Evolutionary conservation across 2,888 invertebrate genomes (phyloP).

Genomic region (Athalia rosae): DNA sequence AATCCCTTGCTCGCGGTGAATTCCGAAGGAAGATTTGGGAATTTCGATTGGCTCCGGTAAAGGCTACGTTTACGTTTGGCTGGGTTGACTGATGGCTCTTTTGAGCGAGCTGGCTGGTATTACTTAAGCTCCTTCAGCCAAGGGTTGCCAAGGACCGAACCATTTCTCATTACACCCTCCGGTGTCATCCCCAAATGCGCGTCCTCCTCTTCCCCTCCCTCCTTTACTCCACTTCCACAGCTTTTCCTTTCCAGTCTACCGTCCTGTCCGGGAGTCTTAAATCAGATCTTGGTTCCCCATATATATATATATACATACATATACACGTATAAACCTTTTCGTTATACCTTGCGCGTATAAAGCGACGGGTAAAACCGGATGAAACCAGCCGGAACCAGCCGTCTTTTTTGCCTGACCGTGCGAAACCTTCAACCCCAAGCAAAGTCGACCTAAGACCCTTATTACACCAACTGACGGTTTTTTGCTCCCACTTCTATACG

Average conservation of each 20-base stretch:
- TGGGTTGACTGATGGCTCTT: conserved; percentile 62
- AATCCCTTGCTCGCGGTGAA: conserved; percentile 3
- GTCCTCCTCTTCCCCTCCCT: conserved; percentile 7
- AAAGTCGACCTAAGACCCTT: conserved; percentile 21
- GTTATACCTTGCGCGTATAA: neutral
- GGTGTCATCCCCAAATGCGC: conserved; percentile 47
- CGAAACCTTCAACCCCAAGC: conserved; percentile 29
- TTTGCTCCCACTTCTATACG: neutral
- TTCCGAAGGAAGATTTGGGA: conserved; percentile 29
- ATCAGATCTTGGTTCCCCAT: conserved; percentile 30
- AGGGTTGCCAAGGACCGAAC: conserved; percentile 55
- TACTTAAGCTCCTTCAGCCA: conserved; percentile 58
- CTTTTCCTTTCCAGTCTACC: conserved; percentile 13
- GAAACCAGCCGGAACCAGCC: conserved; percentile 26
- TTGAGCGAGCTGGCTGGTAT: conserved; percentile 59
- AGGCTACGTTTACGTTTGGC: conserved; percentile 52
- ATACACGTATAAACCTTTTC: neutral
- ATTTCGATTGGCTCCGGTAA: conserved; percentile 34
- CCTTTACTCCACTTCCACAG: conserved; percentile 5
- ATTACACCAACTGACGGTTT: conserved; percentile 31
- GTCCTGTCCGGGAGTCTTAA: conserved; percentile 33
- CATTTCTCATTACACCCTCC: conserved; percentile 58
- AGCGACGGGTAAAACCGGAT: conserved; percentile 3
- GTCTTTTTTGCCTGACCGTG: conserved; percentile 37
- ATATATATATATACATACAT: neutral